Percentiles rank a stretch among this genome's conserved stretches.
phyloP scores from a whole-genome alignment of 2,888 invertebrate genomes.

The Gortyna flavago region DNA sequence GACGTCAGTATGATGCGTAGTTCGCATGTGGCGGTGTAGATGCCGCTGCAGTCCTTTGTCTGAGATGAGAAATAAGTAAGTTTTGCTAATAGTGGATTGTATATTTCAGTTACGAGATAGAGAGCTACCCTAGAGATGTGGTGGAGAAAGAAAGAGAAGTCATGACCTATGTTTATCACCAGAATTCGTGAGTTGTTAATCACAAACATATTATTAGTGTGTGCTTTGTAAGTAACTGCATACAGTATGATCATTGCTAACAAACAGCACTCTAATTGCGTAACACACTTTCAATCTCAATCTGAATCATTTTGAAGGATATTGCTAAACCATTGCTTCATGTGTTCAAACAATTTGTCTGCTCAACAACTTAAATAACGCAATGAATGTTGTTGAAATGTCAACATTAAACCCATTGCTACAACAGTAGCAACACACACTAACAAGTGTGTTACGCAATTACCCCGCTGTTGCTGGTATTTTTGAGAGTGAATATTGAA shows the following conservation, averaged over 20 bases:
- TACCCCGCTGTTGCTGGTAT: background rate
- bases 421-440: no score
- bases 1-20: no score
- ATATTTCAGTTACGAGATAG: slow-evolving; percentile 85
- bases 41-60: no score
- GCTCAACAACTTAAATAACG: no score
- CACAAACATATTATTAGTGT: background rate
- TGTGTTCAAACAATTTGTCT: no score
- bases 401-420: no score
- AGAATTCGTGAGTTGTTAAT: slow-evolving; percentile 79
- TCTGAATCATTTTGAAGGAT: no score
- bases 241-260: background rate
- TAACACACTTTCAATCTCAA: no score
- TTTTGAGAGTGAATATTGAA: background rate
- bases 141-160: slow-evolving; percentile 95
- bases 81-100: slow-evolving; percentile 1
- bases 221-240: background rate
- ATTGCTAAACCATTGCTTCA: no score
- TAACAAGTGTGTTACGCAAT: no score
- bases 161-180: slow-evolving; percentile 94
- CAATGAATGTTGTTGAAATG: no score
- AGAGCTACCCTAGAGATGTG: slow-evolving; percentile 92
- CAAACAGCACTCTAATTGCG: background rate
- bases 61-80: background rate
- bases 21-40: no score